Conservation (phyloP, 2,113 vertebrate species). For the Myotis yumanensis region DNA sequence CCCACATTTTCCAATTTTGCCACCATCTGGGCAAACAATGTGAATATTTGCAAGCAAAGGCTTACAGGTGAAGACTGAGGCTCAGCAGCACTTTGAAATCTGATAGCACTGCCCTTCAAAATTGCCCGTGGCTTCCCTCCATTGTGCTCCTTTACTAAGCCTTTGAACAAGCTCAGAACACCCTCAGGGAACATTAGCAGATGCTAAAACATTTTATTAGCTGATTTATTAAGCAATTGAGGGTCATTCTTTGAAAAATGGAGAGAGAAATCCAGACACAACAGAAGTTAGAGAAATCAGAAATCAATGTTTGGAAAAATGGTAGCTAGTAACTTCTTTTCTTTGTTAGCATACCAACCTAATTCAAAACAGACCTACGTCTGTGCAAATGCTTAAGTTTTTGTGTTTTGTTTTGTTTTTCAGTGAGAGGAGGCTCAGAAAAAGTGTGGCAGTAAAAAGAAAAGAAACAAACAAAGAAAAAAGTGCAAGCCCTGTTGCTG, state of each 20-base stretch:
- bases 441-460: not conserved
- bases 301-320: conserved; percentile 52
- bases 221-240: conserved; percentile 72
- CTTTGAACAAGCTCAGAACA: conserved; percentile 44
- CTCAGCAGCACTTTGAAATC: conserved; percentile 50
- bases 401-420: not conserved
- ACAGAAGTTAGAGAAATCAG: conserved; percentile 71
- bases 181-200: conserved; percentile 57
- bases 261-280: conserved; percentile 69
- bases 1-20: conserved; percentile 22
- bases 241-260: conserved; percentile 65
- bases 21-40: conserved; percentile 36
- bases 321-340: conserved; percentile 38
- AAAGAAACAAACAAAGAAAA: not conserved
- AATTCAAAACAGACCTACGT: conserved; percentile 69
- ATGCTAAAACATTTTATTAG: conserved; percentile 72
- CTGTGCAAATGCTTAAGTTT: not conserved
- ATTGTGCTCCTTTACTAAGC: conserved; percentile 2
- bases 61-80: conserved; percentile 24
- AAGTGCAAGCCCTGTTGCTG: not conserved
- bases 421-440: conserved; percentile 35
- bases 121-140: not conserved
- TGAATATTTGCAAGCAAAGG: conserved; percentile 61
- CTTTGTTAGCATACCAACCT: conserved; percentile 57
- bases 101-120: not conserved